Evolutionary conservation across 2,113 vertebrate genomes (phyloP).

Genomic region (Hippocampus abdominalis): DNA sequence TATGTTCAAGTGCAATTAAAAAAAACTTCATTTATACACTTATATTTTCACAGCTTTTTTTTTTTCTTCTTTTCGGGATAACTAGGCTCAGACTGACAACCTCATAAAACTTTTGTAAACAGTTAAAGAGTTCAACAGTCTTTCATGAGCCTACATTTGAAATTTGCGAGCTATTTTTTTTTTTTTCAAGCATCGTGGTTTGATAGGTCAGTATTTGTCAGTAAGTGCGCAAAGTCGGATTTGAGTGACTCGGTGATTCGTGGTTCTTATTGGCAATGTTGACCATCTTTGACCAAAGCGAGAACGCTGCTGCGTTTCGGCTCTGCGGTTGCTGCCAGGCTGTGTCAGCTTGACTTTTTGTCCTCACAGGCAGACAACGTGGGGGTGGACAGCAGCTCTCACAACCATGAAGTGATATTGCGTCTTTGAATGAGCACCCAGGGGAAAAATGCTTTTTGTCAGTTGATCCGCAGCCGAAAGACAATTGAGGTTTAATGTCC

Average conservation of each 20-base stretch:
- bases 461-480: neutral
- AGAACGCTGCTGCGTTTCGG: constrained; percentile 11
- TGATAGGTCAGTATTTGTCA: too few relatives aligned
- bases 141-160: too few relatives aligned
- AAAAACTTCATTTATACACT: too few relatives aligned
- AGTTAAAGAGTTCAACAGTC: too few relatives aligned
- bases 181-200: too few relatives aligned
- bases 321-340: constrained; percentile 11
- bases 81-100: too few relatives aligned
- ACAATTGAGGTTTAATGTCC: neutral
- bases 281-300: neutral
- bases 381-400: neutral
- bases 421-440: neutral
- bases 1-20: too few relatives aligned
- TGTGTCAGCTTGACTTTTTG: constrained; percentile 9
- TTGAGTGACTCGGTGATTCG: neutral
- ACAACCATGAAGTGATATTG: neutral
- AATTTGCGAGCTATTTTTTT: too few relatives aligned
- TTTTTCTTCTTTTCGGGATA: too few relatives aligned
- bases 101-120: too few relatives aligned
- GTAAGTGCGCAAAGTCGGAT: too few relatives aligned
- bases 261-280: neutral
- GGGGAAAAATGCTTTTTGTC: neutral
- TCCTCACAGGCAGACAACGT: neutral
- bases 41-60: too few relatives aligned